A percentile compares a stretch with the other conserved stretches of the same genome.
Evolutionary conservation across 1,140 invertebrate genomes (phyloP).

Genomic region (Pomacea maculata): DNA sequence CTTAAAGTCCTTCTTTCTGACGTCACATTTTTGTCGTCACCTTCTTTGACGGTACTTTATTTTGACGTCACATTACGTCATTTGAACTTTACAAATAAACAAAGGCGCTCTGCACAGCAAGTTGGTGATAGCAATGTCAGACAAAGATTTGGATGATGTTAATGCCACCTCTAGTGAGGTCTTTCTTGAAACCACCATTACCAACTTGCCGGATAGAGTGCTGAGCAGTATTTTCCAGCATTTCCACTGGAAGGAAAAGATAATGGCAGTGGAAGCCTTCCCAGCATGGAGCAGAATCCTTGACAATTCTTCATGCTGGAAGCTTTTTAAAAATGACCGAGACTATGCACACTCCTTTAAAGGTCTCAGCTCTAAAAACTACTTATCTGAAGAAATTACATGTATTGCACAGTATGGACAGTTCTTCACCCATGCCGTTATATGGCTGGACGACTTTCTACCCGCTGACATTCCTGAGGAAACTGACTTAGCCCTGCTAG

Average conservation of each 20-base stretch:
- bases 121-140: no score
- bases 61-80: no score
- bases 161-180: neutral
- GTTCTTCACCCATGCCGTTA: slow-evolving; percentile 13
- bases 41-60: no score
- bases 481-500: slow-evolving; percentile 12
- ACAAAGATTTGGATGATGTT: neutral
- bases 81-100: no score
- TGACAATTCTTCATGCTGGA: slow-evolving; percentile 3
- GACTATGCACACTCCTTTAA: slow-evolving; percentile 1
- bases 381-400: slow-evolving; percentile 2
- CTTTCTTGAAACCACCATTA: neutral
- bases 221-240: slow-evolving; percentile 1
- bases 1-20: no score
- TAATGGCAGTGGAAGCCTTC: slow-evolving; percentile 2
- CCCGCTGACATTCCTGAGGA: slow-evolving; percentile 13
- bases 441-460: slow-evolving; percentile 11
- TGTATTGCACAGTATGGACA: slow-evolving; percentile 19
- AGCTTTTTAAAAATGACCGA: slow-evolving; percentile 10
- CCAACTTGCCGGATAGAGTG: slow-evolving; percentile 4
- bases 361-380: neutral
- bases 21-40: no score
- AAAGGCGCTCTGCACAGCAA: no score
- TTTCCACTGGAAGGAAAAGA: slow-evolving; percentile 21
- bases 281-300: slow-evolving; percentile 5